phyloP scores from a whole-genome alignment of 1,140 invertebrate species.

The Formica selysi region DNA sequence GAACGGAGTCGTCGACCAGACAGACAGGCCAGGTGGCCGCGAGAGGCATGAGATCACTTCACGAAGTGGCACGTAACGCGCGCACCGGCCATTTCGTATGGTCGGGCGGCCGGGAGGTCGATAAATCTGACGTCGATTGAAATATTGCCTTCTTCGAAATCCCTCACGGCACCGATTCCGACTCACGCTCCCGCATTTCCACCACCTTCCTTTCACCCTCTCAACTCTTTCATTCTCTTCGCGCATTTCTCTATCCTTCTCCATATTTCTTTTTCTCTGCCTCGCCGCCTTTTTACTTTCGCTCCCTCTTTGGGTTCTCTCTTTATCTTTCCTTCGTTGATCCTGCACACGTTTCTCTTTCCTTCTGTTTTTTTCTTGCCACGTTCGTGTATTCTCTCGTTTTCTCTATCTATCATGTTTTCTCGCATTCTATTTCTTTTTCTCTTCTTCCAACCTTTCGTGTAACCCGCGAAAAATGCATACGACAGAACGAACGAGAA shows the following conservation, averaged over 20 bases:
- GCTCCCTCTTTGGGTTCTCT: not conserved
- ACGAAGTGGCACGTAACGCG: slow-evolving; percentile 73
- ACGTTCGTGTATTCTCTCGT: slow-evolving; percentile 19
- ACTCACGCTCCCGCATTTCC: slow-evolving; percentile 27
- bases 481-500: slow-evolving; percentile 42
- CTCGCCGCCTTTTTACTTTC: not conserved
- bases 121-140: slow-evolving; percentile 77
- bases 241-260: slow-evolving; percentile 23
- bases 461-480: slow-evolving; percentile 43
- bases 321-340: slow-evolving; percentile 11
- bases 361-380: too few relatives aligned
- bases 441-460: not conserved
- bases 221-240: not conserved
- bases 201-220: slow-evolving; percentile 30
- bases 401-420: slow-evolving; percentile 47
- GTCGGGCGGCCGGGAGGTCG: slow-evolving; percentile 60
- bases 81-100: slow-evolving; percentile 73
- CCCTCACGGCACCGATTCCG: slow-evolving; percentile 71
- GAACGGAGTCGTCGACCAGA: slow-evolving; percentile 26
- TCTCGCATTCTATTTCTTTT: slow-evolving; percentile 1
- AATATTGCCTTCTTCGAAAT: slow-evolving; percentile 77
- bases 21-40: slow-evolving; percentile 43
- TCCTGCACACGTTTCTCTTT: slow-evolving; percentile 9
- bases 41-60: slow-evolving; percentile 60
- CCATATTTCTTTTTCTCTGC: not conserved